Conservation (phyloP, 2,113 vertebrate genomes). For the Loxodonta africana region DNA sequence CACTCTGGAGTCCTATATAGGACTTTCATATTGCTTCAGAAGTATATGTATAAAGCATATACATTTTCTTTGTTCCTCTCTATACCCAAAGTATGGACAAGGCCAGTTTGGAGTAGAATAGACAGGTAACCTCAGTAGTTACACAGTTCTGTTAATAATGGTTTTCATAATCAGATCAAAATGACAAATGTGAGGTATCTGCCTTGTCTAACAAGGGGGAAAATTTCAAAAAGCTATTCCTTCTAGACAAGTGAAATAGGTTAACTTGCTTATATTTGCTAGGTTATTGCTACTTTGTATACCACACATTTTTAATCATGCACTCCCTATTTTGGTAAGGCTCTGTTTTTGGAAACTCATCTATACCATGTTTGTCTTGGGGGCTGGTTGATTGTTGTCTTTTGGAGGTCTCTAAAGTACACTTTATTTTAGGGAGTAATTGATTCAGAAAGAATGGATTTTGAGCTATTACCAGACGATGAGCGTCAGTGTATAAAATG, state of each 20-base stretch:
- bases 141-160: neutral
- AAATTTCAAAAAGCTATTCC: neutral
- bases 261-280: neutral
- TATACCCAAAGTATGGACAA: neutral
- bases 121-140: neutral
- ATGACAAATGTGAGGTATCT: neutral
- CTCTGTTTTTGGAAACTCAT: neutral
- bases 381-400: neutral
- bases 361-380: neutral
- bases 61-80: neutral
- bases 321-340: neutral
- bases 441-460: conserved; percentile 90
- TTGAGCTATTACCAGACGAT: conserved; percentile 96
- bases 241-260: neutral
- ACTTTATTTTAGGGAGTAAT: conserved; percentile 91
- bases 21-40: neutral
- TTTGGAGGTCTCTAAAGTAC: neutral
- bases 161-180: neutral
- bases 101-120: neutral
- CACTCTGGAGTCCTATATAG: neutral
- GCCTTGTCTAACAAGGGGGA: neutral
- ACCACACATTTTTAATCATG: neutral
- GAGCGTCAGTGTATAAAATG: conserved; percentile 97
- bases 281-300: neutral
- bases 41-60: neutral